phyloP scores from a whole-genome alignment of 2,888 invertebrate genomes.

The Drosophila neonasuta region DNA sequence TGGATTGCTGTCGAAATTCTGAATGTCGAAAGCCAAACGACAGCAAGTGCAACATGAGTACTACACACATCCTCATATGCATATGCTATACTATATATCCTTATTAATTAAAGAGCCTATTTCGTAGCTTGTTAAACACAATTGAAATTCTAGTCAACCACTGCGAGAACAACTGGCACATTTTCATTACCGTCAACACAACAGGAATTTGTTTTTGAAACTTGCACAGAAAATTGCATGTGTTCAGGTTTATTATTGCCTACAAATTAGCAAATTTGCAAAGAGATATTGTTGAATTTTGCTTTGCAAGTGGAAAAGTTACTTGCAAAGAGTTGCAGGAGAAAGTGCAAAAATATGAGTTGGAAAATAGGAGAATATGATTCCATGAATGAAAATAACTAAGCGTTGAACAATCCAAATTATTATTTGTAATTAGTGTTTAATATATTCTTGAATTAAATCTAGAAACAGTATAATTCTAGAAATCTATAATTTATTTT shows the following conservation, averaged over 20 bases:
- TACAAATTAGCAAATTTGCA: background rate
- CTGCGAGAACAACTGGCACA: background rate
- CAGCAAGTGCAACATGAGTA: constrained; percentile 4
- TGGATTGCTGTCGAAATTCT: background rate
- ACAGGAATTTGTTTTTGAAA: background rate
- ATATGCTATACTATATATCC: background rate
- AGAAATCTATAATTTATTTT: too few relatives aligned
- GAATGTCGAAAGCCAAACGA: background rate
- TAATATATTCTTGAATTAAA: too few relatives aligned
- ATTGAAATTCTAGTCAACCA: constrained; percentile 7
- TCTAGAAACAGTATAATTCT: too few relatives aligned
- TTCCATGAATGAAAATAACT: too few relatives aligned
- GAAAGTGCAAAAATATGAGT: too few relatives aligned
- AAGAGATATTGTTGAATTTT: too few relatives aligned
- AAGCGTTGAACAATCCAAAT: too few relatives aligned
- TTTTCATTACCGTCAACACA: background rate
- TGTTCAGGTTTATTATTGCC: background rate
- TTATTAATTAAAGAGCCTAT: constrained; percentile 36
- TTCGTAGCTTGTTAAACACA: constrained; percentile 29
- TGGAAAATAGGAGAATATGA: too few relatives aligned
- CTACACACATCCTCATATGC: background rate
- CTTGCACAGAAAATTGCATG: background rate
- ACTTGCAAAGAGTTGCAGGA: too few relatives aligned
- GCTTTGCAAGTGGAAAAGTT: too few relatives aligned
- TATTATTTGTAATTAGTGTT: too few relatives aligned